A percentile compares a stretch with the other conserved stretches of the same genome.
Conservation (phyloP, 1,140 invertebrate species). For the Drosophila orosa region DNA sequence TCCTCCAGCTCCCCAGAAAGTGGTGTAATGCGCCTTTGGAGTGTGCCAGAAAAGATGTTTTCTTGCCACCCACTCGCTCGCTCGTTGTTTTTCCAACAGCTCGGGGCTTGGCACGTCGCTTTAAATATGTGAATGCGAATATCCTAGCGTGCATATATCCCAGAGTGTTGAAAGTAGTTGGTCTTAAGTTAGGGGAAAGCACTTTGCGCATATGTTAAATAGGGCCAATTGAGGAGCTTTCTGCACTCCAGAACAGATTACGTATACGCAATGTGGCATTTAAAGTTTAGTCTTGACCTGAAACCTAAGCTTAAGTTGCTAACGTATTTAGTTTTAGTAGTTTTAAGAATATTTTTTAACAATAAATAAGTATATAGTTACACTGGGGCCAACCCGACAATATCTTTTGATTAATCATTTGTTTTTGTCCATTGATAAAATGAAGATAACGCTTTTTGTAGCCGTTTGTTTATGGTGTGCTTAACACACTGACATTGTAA, state of each 20-base stretch:
- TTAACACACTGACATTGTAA: slow-evolving; percentile 14
- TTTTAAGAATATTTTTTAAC: neutral
- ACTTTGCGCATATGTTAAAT: slow-evolving; percentile 74
- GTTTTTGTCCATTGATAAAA: slow-evolving; percentile 20
- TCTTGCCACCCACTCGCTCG: slow-evolving; percentile 32
- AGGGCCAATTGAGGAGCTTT: slow-evolving; percentile 63
- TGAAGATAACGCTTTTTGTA: slow-evolving; percentile 10
- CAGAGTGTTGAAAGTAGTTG: slow-evolving; percentile 57
- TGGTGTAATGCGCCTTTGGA: slow-evolving; percentile 75
- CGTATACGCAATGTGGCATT: slow-evolving; percentile 41
- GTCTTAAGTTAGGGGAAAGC: slow-evolving; percentile 46
- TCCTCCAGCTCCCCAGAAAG: slow-evolving; percentile 18
- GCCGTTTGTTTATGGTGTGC: slow-evolving; percentile 2
- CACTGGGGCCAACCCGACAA: neutral
- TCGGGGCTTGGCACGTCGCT: slow-evolving; percentile 51
- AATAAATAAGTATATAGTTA: neutral
- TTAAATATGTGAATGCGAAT: slow-evolving; percentile 53
- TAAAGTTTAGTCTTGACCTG: slow-evolving; percentile 22
- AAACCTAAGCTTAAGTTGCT: neutral
- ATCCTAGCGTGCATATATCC: neutral
- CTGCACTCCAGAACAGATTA: slow-evolving; percentile 30
- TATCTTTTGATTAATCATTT: slow-evolving; percentile 32
- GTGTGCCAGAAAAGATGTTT: slow-evolving; percentile 63
- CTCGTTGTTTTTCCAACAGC: slow-evolving; percentile 30
- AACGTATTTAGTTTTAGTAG: neutral